phyloP scores from a whole-genome alignment of 37 sponge, comb jelly and placozoan species.

The Axinella damicornis region DNA sequence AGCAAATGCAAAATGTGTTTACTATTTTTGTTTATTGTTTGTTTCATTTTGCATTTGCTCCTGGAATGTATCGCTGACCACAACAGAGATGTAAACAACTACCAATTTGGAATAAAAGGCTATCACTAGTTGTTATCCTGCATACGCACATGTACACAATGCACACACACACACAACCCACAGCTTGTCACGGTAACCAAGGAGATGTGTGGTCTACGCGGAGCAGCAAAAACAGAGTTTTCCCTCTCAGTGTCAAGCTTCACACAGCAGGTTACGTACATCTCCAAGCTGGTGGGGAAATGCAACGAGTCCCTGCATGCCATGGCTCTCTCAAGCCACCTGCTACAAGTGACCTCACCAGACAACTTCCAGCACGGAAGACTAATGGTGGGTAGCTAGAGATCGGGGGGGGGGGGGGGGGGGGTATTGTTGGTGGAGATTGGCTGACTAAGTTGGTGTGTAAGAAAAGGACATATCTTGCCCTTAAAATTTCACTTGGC shows the following conservation, averaged over 20 bases:
- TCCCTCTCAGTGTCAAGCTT: constrained; percentile 62
- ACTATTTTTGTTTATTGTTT: too few species aligned
- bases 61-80: constrained; percentile 85
- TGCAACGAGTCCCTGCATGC: constrained; percentile 53
- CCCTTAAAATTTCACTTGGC: too few species aligned
- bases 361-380: constrained; percentile 44
- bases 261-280: constrained; percentile 69
- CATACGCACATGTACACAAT: too few species aligned
- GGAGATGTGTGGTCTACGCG: constrained; percentile 77
- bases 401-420: too few species aligned
- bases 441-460: too few species aligned
- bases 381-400: constrained; percentile 22
- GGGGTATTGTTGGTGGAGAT: too few species aligned
- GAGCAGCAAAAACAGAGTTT: constrained; percentile 63
- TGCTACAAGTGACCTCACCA: constrained; percentile 62
- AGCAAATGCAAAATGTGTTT: too few species aligned
- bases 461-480: too few species aligned
- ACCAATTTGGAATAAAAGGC: too few species aligned
- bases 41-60: constrained; percentile 62
- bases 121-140: too few species aligned
- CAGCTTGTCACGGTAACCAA: constrained; percentile 80
- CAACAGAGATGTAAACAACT: constrained; percentile 84
- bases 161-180: too few species aligned
- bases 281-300: constrained; percentile 73
- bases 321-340: constrained; percentile 66